Base-by-base conservation (phyloP, 35 echinoderm and acorn worm species). In the Apostichopus japonicus region DNA sequence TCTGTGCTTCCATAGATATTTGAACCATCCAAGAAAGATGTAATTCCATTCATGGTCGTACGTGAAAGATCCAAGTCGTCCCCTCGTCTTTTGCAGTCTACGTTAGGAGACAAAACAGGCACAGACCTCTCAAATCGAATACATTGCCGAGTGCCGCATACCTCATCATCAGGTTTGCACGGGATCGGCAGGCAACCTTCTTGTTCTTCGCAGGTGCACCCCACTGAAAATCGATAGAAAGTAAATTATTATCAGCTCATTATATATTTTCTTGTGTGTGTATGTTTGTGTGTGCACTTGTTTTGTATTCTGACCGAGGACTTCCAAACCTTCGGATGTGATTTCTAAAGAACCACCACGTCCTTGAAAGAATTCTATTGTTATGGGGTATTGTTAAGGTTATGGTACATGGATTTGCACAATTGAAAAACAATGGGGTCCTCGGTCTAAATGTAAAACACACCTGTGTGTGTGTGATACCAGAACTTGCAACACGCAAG, bases 1-100 rank as follows among this genome's bases (percentile, higher is more conserved):
- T 16, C 13, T 1, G 6, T 19, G 27, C 79, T 94, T 67, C 95
- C 95, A 65, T 96, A 96, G 25, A 96, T 59, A 23, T 87, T 58
- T 1, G 95, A 96, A 4, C 78, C 89, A 70, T 96, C 95, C 33
- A 96, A 75, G 77, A 86, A 96, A 17, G 92, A 24, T 21, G 95
- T 93, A 16, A 96, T 91, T 10, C 56, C 25, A 53, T 96, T 96
- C 11, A 93, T 8, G 33, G 91, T 92, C 62, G 87, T 77, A 57
- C 92, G 72, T 17, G 87, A 82, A 23, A 19, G 23, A 79, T 79
- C n/a, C 24, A 6, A 7, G 24, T 17, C 23, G n/a, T 13, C 4
- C 0, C 77, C 77, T 16, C 22, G 17, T 61, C 13, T 61, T 4
- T 5, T 5, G 44, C 77, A 79, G 23, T 10, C 15, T 5, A 79